phyloP scores from a whole-genome alignment of 2,797 vertebrate species.

The Tapirus indicus region DNA sequence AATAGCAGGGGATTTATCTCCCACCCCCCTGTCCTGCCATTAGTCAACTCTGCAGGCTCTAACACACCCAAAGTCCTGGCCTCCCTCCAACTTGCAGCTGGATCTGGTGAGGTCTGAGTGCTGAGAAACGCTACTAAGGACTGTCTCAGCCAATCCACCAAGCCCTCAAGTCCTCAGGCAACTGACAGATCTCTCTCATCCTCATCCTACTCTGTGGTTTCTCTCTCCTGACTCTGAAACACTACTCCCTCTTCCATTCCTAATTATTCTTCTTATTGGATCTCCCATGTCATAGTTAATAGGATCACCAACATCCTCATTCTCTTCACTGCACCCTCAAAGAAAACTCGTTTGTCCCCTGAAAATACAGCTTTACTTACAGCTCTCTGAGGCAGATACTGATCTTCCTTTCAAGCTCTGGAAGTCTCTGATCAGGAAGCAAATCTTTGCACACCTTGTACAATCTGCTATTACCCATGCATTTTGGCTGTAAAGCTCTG shows the following conservation, averaged over 20 bases:
- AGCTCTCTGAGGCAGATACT: neutral
- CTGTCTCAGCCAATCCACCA: neutral
- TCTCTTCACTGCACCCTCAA: neutral
- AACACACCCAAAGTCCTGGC: neutral
- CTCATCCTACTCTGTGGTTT: neutral
- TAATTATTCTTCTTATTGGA: neutral
- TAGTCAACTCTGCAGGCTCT: too few species aligned
- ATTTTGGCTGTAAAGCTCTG: neutral
- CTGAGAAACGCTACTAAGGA: neutral
- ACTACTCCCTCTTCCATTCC: neutral
- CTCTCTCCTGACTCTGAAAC: neutral
- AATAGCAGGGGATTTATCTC: neutral
- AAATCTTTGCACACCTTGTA: neutral
- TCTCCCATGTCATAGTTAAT: neutral
- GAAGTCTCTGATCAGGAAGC: neutral
- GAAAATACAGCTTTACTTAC: neutral
- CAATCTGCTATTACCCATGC: neutral
- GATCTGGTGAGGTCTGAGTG: neutral
- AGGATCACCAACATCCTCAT: neutral
- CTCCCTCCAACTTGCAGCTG: neutral
- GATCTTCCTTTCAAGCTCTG: neutral
- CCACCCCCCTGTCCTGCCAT: neutral
- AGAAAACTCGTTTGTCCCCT: neutral
- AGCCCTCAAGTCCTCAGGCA: neutral
- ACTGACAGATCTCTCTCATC: neutral